Conservation (phyloP, 37 sponge, comb jelly and placozoan genomes). For the Hexactinellida sp. region DNA sequence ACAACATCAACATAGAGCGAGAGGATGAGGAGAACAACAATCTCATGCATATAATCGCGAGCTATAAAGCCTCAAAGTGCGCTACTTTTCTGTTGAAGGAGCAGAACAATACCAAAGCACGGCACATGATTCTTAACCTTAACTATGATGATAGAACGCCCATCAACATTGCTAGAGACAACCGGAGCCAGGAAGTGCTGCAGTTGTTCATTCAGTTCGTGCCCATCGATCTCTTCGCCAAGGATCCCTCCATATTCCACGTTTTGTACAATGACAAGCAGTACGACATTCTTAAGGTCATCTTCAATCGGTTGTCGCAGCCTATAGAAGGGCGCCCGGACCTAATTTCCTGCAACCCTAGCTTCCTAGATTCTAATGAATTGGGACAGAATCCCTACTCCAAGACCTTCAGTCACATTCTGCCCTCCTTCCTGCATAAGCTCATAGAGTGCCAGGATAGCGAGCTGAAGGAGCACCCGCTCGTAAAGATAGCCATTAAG, state of each 20-base stretch:
- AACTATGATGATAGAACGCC: constrained; percentile 9
- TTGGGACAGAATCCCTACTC: not conserved
- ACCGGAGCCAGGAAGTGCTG: not conserved
- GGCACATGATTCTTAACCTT: not conserved
- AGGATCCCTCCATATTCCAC: constrained; percentile 9
- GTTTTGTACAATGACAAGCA: constrained; percentile 14
- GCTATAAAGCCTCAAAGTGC: not conserved
- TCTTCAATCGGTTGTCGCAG: not conserved
- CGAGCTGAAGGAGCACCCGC: not conserved
- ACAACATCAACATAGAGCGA: constrained; percentile 1
- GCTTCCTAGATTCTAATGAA: not conserved
- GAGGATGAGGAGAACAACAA: constrained; percentile 13
- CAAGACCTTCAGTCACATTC: not conserved
- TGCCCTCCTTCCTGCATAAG: constrained; percentile 5
- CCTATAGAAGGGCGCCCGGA: not conserved
- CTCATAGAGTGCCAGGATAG: not conserved
- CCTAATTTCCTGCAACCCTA: not conserved
- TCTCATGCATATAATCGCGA: not conserved
- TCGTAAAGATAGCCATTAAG: not conserved
- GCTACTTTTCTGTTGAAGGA: not conserved
- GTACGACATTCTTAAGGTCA: not conserved
- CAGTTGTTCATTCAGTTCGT: not conserved
- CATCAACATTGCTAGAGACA: not conserved
- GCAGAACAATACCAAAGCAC: not conserved
- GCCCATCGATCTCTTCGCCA: not conserved